phyloP scores from a whole-genome alignment of 1,140 invertebrate species.

The Anagrus nilaparvatae region DNA sequence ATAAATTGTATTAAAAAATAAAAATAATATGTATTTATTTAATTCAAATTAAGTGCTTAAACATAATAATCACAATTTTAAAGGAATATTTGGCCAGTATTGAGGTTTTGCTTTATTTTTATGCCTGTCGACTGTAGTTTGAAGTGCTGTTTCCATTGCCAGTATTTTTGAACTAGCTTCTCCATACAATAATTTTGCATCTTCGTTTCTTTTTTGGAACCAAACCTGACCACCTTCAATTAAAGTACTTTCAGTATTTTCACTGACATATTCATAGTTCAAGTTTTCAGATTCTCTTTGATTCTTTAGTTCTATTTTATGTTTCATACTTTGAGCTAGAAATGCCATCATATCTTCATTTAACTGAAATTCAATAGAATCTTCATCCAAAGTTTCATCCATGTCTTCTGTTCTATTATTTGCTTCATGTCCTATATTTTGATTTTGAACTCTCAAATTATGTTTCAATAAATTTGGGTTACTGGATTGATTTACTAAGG shows the following conservation, averaged over 20 bases:
- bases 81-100: slow-evolving; percentile 66
- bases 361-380: slow-evolving; percentile 46
- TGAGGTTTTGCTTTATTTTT: slow-evolving; percentile 51
- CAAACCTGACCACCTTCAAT: slow-evolving; percentile 19
- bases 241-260: background rate
- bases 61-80: slow-evolving; percentile 38
- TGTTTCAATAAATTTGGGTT: slow-evolving; percentile 2
- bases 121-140: slow-evolving; percentile 53
- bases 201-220: slow-evolving; percentile 27
- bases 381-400: slow-evolving; percentile 14
- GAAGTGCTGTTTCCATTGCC: slow-evolving; percentile 62
- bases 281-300: slow-evolving; percentile 26
- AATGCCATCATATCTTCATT: slow-evolving; percentile 56
- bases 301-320: slow-evolving; percentile 43
- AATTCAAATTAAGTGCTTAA: background rate
- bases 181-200: slow-evolving; percentile 48
- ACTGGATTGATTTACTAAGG: slow-evolving; percentile 16
- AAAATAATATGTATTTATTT: background rate
- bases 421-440: slow-evolving; percentile 1
- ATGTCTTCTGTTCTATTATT: slow-evolving; percentile 3
- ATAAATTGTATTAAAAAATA: slow-evolving; percentile 4
- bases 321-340: slow-evolving; percentile 48
- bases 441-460: too few species aligned
- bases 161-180: slow-evolving; percentile 53
- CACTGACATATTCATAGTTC: slow-evolving; percentile 17